Evolutionary conservation across 1,140 invertebrate species (phyloP), one percentile per base, ranked within the genome.

Genomic region (Bursaphelenchus mucronatus): DNA sequence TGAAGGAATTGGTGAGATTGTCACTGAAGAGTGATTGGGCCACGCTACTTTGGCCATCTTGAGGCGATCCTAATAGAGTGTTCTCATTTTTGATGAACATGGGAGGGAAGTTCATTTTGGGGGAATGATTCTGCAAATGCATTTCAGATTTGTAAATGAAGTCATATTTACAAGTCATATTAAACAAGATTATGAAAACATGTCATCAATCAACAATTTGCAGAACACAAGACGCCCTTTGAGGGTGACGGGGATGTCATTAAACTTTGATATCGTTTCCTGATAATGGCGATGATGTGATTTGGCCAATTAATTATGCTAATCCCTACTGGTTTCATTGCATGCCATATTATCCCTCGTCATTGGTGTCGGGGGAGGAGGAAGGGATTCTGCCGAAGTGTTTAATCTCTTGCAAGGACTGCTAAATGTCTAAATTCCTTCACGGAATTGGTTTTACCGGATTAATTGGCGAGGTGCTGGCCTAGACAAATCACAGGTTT

Each of bases 11-110:
- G n/a, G 54, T 55, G 30, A 44, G n/a, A 39, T 4, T 39, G 15
- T 39, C 54, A 55, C 54, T 44, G 54, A 55, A 55, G 1, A 55
- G 54, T 1, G 54, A 55, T 15, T 55, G 54, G 30, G 39, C 54
- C n/a, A 39, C 54, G 4, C 47, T n/a, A 49, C 19, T 49, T 6
- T 49, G 19, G 19, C 13, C 47, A 49, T 49, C 47, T 19, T n/a
- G 47, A 49, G 41, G 41, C 11, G 57, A 11, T 41, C 15, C 13
- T 13, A 45, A 43, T 44, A 54, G 11, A 13, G 13, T 59, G 19
- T 59, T n/a, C 41, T 59, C 19, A 11, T 30, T 59, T 7, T 59
- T 59, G 40, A 59, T 59, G 57, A 59, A 59, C 19, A 59, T 59
- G 0, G 57, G 57, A n/a, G 57, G 40, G 40, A 59, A 59, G 7